Percentiles rank a stretch among this genome's conserved stretches.
These are phyloP conservation scores for Eulemur macaco DNA, from an alignment of 2,113 vertebrate species.

Conservation along the genomic window DNA sequence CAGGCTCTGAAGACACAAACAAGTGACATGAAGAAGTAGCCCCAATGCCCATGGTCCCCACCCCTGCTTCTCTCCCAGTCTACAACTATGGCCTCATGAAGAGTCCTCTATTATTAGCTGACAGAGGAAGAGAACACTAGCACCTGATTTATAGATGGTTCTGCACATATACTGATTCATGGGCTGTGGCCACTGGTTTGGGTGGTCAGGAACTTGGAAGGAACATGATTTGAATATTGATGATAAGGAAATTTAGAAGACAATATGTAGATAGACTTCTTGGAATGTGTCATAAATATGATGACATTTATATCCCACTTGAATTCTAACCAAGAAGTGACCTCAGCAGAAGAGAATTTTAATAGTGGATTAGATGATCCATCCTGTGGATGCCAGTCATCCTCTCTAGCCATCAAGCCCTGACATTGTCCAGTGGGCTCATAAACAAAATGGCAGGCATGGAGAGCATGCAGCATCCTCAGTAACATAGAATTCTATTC, in stretches of 20 bases:
- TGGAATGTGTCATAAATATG: background rate
- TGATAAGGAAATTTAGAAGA: background rate
- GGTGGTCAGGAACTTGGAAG: background rate
- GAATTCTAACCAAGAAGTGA: background rate
- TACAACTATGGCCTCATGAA: background rate
- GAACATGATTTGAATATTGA: background rate
- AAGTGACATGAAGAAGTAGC: background rate
- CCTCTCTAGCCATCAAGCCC: background rate
- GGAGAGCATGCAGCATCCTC: background rate
- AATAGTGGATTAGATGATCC: background rate
- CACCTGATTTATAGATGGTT: background rate
- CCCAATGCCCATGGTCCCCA: background rate
- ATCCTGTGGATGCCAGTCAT: background rate
- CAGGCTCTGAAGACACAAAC: background rate
- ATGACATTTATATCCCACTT: background rate
- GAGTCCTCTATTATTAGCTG: background rate
- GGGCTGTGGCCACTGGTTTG: background rate
- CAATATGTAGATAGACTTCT: background rate
- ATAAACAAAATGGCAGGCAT: background rate
- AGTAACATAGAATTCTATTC: background rate
- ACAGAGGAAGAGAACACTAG: background rate
- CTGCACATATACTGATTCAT: background rate
- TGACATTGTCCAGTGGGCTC: background rate
- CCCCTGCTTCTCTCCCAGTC: background rate
- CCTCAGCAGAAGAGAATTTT: background rate